Evolutionary conservation across 2,113 vertebrate genomes (phyloP), one percentile per base, ranked within the genome.

Genomic region (Ahaetulla prasina): DNA sequence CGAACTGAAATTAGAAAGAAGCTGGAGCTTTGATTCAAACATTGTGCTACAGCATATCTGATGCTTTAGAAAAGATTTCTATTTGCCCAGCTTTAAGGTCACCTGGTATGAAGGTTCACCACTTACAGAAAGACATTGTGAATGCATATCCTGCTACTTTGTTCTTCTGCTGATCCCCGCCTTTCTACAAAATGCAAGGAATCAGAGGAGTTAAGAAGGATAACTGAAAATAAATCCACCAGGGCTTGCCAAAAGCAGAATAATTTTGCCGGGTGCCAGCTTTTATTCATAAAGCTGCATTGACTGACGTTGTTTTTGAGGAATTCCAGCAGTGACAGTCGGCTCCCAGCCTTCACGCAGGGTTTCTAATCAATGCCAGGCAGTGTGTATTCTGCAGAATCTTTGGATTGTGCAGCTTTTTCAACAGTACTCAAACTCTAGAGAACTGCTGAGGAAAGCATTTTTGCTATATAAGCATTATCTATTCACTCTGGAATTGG

Each of bases 341-440:
- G 1, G 86, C 43, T 87, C 30, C 55, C 53, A 60, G 43, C 63
- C 22, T 91, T 87, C 22, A 22, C 22, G 50, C 63, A 49, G 5
- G 53, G 50, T 49, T 84, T 27, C 87, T 84, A 84, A 92, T 89
- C 91, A 92, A 92, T 84, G 49, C 39, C 53, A 52, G 50, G 43
- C 87, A 53, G 50, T 89, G 87, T 89, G 47, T 55, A 92, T 89
- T 84, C 87, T 84, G 63, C 60, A 84, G 52, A 84, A 89, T 92
- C 49, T 23, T 74, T 88, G 47, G 35, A 89, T 50, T 53, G 27
- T 18, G 27, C 57, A 35, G 20, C 49, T 92, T 84, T 84, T 87
- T n/a, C 50, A 89, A 74, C 88, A 20, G 39, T 89, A 89, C 52
- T 92, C 47, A 89, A 30, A 89, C 80, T 88, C 87, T 45, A 54